Evolutionary conservation across 2,113 vertebrate genomes (phyloP).

Genomic region (Progne subis): DNA sequence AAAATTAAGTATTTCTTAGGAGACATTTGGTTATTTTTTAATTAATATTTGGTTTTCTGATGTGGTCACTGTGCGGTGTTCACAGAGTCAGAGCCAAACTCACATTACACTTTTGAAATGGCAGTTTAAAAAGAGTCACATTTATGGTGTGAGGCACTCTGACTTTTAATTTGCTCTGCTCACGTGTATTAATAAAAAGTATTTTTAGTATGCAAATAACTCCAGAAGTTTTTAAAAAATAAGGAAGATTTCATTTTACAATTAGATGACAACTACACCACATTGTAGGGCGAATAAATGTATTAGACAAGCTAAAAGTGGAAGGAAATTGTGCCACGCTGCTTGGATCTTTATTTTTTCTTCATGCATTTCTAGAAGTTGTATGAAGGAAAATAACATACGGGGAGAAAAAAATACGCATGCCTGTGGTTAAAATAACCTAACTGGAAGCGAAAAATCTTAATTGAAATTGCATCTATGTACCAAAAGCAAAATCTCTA

Average conservation of each 20-base stretch:
- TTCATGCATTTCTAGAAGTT: not conserved
- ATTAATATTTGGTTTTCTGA: not conserved
- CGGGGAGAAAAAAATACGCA: no score
- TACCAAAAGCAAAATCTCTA: not conserved
- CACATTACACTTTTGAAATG: not conserved
- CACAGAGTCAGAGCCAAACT: not conserved
- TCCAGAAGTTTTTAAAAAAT: not conserved
- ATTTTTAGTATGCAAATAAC: not conserved
- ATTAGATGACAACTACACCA: no score
- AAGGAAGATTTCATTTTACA: not conserved
- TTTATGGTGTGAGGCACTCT: not conserved
- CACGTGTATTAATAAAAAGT: not conserved
- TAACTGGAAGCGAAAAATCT: not conserved
- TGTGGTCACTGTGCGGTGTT: not conserved
- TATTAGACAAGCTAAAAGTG: not conserved
- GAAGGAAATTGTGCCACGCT: rapidly evolving
- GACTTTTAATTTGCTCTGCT: not conserved
- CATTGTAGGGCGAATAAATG: not conserved
- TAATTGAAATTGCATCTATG: not conserved
- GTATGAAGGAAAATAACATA: not conserved
- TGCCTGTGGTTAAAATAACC: not conserved
- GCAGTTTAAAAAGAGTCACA: not conserved
- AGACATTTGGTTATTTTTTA: not conserved
- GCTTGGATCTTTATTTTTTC: not conserved
- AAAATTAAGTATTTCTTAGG: not conserved